A percentile compares a stretch with the other conserved stretches of the same genome.
Conservation (phyloP, 2,797 vertebrate species). For the Ctenochaetus hawaiiensis region DNA sequence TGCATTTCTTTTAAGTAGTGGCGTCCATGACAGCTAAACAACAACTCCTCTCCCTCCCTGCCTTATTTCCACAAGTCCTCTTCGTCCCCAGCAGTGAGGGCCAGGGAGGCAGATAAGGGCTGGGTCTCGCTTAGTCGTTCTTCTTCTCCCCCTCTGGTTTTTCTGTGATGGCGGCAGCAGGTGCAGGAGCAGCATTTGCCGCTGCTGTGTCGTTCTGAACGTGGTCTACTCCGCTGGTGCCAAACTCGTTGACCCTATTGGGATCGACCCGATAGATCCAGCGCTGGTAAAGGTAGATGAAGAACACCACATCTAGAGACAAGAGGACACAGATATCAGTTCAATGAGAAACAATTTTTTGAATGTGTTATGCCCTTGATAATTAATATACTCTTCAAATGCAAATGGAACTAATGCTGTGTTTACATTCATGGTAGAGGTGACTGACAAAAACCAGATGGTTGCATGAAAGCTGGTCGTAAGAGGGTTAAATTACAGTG, state of each 20-base stretch:
- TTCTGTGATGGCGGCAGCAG: slow-evolving; percentile 81
- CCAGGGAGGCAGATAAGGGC: slow-evolving; percentile 55
- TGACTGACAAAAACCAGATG: neutral
- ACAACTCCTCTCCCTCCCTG: slow-evolving; percentile 71
- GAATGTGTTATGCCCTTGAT: neutral
- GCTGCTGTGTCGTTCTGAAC: slow-evolving; percentile 64
- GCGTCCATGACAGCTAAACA: slow-evolving; percentile 81
- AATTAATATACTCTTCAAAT: neutral
- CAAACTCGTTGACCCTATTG: slow-evolving; percentile 93
- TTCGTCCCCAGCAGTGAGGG: slow-evolving; percentile 62
- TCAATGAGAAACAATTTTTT: neutral
- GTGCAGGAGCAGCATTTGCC: slow-evolving; percentile 32
- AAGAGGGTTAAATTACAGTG: neutral
- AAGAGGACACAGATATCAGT: neutral
- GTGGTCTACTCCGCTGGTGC: slow-evolving; percentile 89
- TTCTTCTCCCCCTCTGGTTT: slow-evolving; percentile 94
- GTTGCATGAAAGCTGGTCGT: neutral
- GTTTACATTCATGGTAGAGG: neutral
- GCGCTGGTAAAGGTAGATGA: slow-evolving; percentile 96
- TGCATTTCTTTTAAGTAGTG: slow-evolving; percentile 66
- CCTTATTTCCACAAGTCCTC: slow-evolving; percentile 76
- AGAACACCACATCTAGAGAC: slow-evolving; percentile 92
- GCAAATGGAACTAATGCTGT: slow-evolving; percentile 2
- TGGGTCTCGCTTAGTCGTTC: slow-evolving; percentile 85
- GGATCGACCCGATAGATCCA: slow-evolving; percentile 97